These are phyloP conservation scores for Ctenopoma kingsleyae DNA, from an alignment of 2,797 vertebrate species.

Conservation along the genomic window DNA sequence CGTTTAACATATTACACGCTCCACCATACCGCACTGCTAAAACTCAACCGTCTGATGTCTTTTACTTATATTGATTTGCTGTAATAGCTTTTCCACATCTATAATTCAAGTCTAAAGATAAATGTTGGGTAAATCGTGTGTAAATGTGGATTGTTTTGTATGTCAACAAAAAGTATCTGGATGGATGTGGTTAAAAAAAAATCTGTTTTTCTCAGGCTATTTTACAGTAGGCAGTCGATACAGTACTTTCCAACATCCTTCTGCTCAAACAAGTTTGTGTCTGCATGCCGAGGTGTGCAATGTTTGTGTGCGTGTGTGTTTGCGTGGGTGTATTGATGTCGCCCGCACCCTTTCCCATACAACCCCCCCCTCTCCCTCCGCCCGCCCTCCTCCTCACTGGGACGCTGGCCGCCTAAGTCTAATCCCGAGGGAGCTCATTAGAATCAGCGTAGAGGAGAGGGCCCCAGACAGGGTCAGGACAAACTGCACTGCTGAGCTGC, in stretches of 20 bases:
- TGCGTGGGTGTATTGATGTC: constrained; percentile 53
- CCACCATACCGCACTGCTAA: too few species aligned
- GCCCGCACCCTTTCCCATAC: not conserved
- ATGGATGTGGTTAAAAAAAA: constrained; percentile 7
- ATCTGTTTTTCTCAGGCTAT: not conserved
- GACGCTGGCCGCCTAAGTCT: constrained; percentile 66
- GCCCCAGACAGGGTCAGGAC: constrained; percentile 81
- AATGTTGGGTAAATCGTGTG: not conserved
- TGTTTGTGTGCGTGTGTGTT: constrained; percentile 31
- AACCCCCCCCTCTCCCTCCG: not conserved
- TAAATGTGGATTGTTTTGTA: not conserved
- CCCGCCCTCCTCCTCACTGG: constrained; percentile 57
- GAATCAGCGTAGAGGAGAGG: constrained; percentile 75
- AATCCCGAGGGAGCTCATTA: constrained; percentile 84
- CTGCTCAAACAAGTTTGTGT: constrained; percentile 37
- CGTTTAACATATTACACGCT: too few species aligned
- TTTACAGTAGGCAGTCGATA: constrained; percentile 16
- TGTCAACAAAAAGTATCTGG: constrained; percentile 12
- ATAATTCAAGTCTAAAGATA: not conserved
- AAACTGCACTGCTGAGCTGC: constrained; percentile 74
- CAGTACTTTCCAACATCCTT: not conserved
- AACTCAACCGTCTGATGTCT: not conserved
- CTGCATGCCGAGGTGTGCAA: constrained; percentile 20
- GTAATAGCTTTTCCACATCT: not conserved
- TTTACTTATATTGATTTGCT: not conserved